A percentile compares a stretch with the other conserved stretches of the same genome.
Conservation (phyloP, 2,888 invertebrate genomes). For the Rotaria socialis region DNA sequence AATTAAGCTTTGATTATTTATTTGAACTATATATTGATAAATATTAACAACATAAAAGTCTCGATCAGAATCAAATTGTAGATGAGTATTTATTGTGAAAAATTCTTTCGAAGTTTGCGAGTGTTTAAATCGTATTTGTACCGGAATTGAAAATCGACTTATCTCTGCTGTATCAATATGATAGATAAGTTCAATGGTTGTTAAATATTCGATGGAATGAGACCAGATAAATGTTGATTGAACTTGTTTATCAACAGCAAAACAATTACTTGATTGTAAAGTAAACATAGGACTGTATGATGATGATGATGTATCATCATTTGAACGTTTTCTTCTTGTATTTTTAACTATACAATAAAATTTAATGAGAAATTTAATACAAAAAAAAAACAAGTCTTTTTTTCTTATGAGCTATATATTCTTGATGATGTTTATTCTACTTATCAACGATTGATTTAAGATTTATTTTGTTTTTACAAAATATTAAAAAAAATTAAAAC, state of each 20-base stretch:
- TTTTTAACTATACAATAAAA: not conserved
- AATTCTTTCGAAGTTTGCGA: not conserved
- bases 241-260: not conserved
- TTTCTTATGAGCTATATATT: not conserved
- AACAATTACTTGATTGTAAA: not conserved
- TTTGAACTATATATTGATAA: not conserved
- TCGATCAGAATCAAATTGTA: not conserved
- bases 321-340: not conserved
- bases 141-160: not conserved
- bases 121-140: not conserved
- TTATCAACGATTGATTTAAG: no score
- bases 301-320: not conserved
- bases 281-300: not conserved
- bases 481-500: no score
- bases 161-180: not conserved
- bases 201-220: not conserved
- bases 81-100: not conserved
- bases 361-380: not conserved
- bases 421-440: no score
- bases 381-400: not conserved
- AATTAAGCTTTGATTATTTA: not conserved
- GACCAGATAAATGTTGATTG: slow-evolving; percentile 14
- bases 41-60: not conserved
- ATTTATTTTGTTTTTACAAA: no score
- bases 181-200: not conserved